Evolutionary conservation across 2,888 invertebrate genomes (phyloP), one percentile per base, ranked within the genome.

Genomic region (Andrena minutula): DNA sequence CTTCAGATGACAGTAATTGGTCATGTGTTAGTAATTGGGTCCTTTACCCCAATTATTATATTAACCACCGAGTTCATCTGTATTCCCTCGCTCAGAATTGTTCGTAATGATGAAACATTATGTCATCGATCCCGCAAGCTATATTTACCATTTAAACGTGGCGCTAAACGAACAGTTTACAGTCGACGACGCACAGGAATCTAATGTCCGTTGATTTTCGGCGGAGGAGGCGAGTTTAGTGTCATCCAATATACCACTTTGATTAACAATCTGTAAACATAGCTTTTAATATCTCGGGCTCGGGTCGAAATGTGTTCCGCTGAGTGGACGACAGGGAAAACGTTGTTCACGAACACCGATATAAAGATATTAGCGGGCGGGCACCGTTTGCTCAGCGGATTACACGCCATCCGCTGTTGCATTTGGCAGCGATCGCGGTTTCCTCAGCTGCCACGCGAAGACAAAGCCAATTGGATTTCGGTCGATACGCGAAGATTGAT

Each of bases 221-320:
- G 26, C 28, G 8, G 2, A 7, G n/a, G n/a, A 35, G 16, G 32
- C n/a, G 51, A 49, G 16, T 68, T 61, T 35, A 8, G 56, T 53
- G 49, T 60, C 73, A 20, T 26, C 47, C 60, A 41, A 69, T 61
- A 61, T 35, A 71, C 41, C 23, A 64, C 68, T 41, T 51, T 82
- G 73, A 80, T 80, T 80, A 79, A 79, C 66, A 75, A 72, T 68
- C 66, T 53, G 74, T 64, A 79, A 82, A 75, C 75, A 80, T 63
- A 63, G 66, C 56, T 71, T 75, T 79, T 79, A 74, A 79, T 63
- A 74, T 30, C 56, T n/a, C 26, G 56, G 23, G 61, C 12, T 7
- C 63, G 32, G 69, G 35, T 28, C 41, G 28, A 41, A 60, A 74
- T 73, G 49, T 61, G 82, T 69, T 70, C 53, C 0, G 16, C n/a